Evolutionary conservation across 2,113 vertebrate species (phyloP), one percentile per base, ranked within the genome.

Genomic region (Salvator merianae): DNA sequence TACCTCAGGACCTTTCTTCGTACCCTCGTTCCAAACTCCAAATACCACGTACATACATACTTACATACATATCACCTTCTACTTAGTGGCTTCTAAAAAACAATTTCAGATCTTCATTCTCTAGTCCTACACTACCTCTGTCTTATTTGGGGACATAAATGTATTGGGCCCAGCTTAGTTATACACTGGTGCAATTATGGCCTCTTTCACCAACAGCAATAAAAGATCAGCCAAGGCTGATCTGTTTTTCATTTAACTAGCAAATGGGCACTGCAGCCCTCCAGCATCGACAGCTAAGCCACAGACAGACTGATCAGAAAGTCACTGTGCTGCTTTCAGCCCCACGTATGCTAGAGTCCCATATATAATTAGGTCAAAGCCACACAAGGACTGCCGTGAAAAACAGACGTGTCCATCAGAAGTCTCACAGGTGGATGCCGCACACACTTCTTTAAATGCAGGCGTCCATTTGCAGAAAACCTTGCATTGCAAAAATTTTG

Each of bases 141-240:
- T 83, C 81, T 38, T 30, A 79, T 86, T 77, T 83, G 20, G 32
- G 87, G 83, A 53, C 89, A 86, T 1, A 18, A 30, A 70, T 84
- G 69, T 3, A 81, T 85, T n/a, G 86, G 91, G 87, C 83, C 88
- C 72, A 13, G 53, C 86, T 91, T 86, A 89, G 91, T 73, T 83
- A 83, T 34, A 84, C 47, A 79, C 71, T 59, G 87, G 86, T 87
- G 38, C 89, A 90, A 88, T 92, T 85, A 93, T 77, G 90, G 92
- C 87, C 79, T 88, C 87, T 87, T 90, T 90, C 87, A 82, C 89
- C 86, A 90, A 74, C 20, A 65, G 32, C 18, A n/a, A n/a, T 55
- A 82, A 2, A 14, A n/a, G 28, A 47, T 1, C 32, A 43, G 36
- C 14, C 40, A 87, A 69, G 1, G 59, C 69, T 47, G 84, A 32